Base-by-base conservation (phyloP, 2,797 vertebrate species). In the Falco rusticolus region DNA sequence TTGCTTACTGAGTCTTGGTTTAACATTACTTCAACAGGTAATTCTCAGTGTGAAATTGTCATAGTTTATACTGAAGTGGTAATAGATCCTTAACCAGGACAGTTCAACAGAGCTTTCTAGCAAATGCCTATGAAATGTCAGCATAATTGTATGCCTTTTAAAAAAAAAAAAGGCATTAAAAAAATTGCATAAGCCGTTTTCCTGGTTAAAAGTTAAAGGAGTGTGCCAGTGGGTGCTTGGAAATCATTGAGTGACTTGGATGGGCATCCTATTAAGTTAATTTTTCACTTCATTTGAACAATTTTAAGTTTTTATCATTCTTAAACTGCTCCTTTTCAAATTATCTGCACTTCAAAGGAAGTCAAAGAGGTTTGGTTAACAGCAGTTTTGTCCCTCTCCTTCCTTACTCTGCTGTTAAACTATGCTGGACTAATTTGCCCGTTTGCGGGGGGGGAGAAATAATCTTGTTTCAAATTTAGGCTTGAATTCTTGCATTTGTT, bases 251-350 rank as follows among this genome's bases (percentile, higher is more conserved):
- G 41, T 54, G 11, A 39, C 31, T 86, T 89, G 47, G 41, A 64
- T 87, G 81, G 76, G 25, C 39, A 61, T 68, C 13, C 17, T 28
- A 41, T 80, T 63, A 86, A 37, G 28, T 66, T 74, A 91, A 75
- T 90, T 92, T 93, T 88, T 90, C 81, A 81, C 59, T 91, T 92
- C 15, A 78, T 91, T 94, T 91, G 66, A 94, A 37, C 65, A 11
- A 17, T 86, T 95, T 80, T 64, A 70, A 4, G 29, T 87, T 94
- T 74, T 80, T 47, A 33, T 85, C 29, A 6, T 92, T 94, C 34
- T 91, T 75, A 70, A 92, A 65, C 92, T 61, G 60, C 34, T 87
- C 13, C n/a, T 28, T 89, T 96, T 94, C 28, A 72, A 71, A 87
- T 89, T 45, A 60, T 47, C 41, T 71, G 37, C 18, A 53, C 82